These are phyloP conservation scores for Copidosoma floridanum DNA, from an alignment of 1,140 invertebrate species.

Conservation along the genomic window DNA sequence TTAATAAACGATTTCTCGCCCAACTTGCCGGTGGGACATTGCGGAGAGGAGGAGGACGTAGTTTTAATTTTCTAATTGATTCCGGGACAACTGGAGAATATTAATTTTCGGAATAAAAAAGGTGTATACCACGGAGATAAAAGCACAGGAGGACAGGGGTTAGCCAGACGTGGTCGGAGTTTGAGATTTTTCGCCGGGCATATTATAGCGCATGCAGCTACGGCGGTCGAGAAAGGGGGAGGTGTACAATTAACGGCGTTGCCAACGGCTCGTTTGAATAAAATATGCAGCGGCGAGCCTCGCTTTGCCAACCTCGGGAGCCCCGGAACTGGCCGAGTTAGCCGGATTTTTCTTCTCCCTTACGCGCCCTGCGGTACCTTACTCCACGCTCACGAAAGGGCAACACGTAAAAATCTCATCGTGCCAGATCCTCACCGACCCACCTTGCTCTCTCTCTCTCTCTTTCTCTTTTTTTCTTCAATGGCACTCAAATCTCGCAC, in stretches of 20 bases:
- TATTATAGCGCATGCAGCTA: neutral
- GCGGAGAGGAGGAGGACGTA: neutral
- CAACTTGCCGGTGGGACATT: neutral
- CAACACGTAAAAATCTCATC: slow-evolving; percentile 32
- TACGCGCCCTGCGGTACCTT: slow-evolving; percentile 11
- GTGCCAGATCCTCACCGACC: slow-evolving; percentile 20
- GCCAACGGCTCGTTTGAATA: slow-evolving; percentile 38
- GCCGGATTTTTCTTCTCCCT: neutral
- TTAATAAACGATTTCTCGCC: slow-evolving; percentile 1
- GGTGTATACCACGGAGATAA: too few species aligned
- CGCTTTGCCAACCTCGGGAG: slow-evolving; percentile 21
- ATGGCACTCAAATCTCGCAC: too few species aligned
- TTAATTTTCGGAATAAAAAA: too few species aligned
- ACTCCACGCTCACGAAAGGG: slow-evolving; percentile 14
- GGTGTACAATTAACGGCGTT: slow-evolving; percentile 37
- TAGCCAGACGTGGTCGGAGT: slow-evolving; percentile 13
- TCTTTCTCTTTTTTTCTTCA: too few species aligned
- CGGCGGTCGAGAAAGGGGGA: neutral
- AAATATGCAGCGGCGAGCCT: slow-evolving; percentile 33
- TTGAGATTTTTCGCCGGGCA: slow-evolving; percentile 30
- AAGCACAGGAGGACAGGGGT: too few species aligned
- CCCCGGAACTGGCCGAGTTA: neutral
- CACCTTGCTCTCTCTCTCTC: too few species aligned
- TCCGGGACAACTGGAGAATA: neutral
- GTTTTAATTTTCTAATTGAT: slow-evolving; percentile 15